A percentile compares a stretch with the other conserved stretches of the same genome.
These are phyloP conservation scores for Sebastes minor DNA, from an alignment of 2,797 vertebrate species.

Conservation along the genomic window DNA sequence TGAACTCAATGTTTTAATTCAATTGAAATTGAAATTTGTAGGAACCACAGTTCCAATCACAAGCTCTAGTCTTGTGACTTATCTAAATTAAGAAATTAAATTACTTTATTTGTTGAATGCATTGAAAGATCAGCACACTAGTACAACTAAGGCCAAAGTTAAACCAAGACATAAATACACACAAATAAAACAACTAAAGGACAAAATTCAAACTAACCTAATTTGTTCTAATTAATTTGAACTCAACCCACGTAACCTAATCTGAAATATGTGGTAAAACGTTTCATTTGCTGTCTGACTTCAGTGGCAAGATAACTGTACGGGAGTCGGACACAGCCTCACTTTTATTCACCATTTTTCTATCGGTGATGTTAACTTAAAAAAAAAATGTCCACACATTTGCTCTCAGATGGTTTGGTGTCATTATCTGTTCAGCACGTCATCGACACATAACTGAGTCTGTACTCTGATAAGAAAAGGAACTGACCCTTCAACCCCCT, in stretches of 20 bases:
- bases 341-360: background rate
- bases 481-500: background rate
- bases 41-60: background rate
- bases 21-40: no score
- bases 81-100: background rate
- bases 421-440: background rate
- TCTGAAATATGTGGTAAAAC: background rate
- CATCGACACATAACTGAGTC: background rate
- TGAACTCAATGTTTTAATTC: background rate
- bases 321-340: no score
- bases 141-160: background rate
- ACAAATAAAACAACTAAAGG: background rate
- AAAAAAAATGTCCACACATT: background rate
- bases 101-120: background rate
- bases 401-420: background rate
- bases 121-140: background rate
- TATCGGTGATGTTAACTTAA: background rate
- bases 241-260: background rate
- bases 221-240: background rate
- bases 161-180: background rate
- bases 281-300: background rate
- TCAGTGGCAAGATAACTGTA: no score
- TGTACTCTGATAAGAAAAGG: background rate
- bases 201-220: background rate
- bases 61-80: background rate